phyloP scores from a whole-genome alignment of 2,797 vertebrate genomes.

The Muraenolepis orangiensis region DNA sequence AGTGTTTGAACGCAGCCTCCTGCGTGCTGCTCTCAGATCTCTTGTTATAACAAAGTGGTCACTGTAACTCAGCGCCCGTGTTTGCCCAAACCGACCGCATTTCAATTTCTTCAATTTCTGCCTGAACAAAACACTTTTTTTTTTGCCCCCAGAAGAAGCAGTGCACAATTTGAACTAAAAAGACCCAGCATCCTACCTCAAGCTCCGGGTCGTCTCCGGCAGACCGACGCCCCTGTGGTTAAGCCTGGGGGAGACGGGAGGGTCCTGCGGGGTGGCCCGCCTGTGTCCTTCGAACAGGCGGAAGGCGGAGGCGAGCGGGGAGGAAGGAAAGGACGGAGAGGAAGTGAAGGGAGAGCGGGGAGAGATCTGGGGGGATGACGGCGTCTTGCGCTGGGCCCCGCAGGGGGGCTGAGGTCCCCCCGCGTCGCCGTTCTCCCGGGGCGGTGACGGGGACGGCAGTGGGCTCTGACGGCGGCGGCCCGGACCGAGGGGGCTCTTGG shows the following conservation, averaged over 20 bases:
- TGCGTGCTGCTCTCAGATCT: not conserved
- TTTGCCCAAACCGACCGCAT: not conserved
- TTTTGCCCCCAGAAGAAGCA: not conserved
- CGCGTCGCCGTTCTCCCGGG: constrained; percentile 10
- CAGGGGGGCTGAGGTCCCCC: constrained; percentile 24
- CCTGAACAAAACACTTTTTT: not conserved
- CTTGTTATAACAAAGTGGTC: not conserved
- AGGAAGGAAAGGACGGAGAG: constrained; percentile 62
- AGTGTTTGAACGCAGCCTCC: not conserved
- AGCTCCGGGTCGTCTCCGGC: constrained; percentile 66
- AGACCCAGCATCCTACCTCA: constrained; percentile 72
- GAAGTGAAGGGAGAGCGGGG: constrained; percentile 28
- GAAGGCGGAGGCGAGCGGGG: constrained; percentile 57
- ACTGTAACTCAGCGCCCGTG: not conserved
- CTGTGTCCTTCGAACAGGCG: constrained; percentile 61
- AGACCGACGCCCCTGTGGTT: constrained; percentile 63
- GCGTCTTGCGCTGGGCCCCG: constrained; percentile 37
- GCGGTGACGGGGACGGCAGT: constrained; percentile 34
- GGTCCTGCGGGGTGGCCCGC: constrained; percentile 43
- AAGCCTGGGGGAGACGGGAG: constrained; percentile 66
- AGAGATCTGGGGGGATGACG: constrained; percentile 44
- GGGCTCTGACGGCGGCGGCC: constrained; percentile 40
- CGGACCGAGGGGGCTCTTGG: constrained; percentile 33
- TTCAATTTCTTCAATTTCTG: not conserved
- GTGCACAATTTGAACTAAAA: too few species aligned